Evolutionary conservation across 2,113 vertebrate species (phyloP).

Genomic region (Zootoca vivipara): DNA sequence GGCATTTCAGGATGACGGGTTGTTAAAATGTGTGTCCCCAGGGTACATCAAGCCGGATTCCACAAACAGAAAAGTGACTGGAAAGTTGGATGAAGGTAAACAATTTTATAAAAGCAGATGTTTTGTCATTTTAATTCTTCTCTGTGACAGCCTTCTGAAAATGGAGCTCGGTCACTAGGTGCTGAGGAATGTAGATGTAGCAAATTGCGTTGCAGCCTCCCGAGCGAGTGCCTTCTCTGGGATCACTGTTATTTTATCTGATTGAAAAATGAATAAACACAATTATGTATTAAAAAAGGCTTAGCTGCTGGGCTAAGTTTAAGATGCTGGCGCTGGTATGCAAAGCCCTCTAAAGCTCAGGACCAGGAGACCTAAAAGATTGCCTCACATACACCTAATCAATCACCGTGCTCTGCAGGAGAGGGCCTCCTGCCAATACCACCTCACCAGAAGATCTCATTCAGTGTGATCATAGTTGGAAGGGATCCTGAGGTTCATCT

Average conservation of each 20-base stretch:
- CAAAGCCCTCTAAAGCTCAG: too few species aligned
- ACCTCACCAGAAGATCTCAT: too few species aligned
- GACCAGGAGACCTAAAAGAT: too few species aligned
- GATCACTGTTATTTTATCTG: slow-evolving; percentile 47
- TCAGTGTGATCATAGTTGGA: too few species aligned
- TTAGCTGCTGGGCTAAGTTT: background rate
- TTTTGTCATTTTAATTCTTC: slow-evolving; percentile 32
- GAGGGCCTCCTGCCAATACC: too few species aligned
- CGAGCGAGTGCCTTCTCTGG: slow-evolving; percentile 34
- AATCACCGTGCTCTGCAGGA: too few species aligned
- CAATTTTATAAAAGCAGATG: slow-evolving; percentile 41
- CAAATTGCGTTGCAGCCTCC: slow-evolving; percentile 35
- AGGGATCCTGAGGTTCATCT: too few species aligned
- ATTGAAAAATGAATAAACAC: slow-evolving; percentile 20
- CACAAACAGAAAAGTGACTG: slow-evolving; percentile 41
- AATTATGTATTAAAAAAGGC: background rate
- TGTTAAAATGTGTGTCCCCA: slow-evolving; percentile 24
- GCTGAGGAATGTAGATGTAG: background rate
- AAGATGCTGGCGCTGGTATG: too few species aligned
- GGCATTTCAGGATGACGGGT: background rate
- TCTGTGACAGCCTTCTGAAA: slow-evolving; percentile 9
- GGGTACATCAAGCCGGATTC: background rate
- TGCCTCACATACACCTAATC: too few species aligned
- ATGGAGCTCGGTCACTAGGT: slow-evolving; percentile 21
- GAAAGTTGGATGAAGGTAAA: slow-evolving; percentile 37